Evolutionary conservation across 2,113 vertebrate genomes (phyloP).

Genomic region (Lycaon pictus): DNA sequence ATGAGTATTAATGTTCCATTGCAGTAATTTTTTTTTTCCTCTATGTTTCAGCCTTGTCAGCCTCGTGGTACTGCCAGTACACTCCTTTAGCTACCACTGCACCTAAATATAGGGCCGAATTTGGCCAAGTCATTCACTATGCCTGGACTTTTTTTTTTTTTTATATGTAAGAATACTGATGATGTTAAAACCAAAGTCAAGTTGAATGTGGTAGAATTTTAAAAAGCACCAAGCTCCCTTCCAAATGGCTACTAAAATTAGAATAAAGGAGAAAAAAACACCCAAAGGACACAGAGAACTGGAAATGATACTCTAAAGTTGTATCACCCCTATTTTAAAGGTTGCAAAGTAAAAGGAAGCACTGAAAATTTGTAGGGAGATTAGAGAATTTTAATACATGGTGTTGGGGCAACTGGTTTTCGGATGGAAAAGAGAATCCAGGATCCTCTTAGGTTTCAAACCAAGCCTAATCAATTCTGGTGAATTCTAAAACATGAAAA

Average conservation of each 20-base stretch:
- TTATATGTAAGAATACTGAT: neutral
- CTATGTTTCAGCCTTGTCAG: neutral
- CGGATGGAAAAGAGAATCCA: neutral
- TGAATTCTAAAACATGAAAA: slow-evolving; percentile 12
- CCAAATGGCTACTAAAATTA: slow-evolving; percentile 37
- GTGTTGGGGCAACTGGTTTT: neutral
- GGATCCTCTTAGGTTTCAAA: neutral
- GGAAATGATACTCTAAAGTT: neutral
- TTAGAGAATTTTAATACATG: neutral
- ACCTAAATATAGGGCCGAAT: neutral
- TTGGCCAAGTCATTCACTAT: neutral
- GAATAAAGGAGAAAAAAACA: neutral
- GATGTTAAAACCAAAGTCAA: slow-evolving; percentile 24
- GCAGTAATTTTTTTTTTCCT: neutral
- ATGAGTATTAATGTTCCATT: neutral
- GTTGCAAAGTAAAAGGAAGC: neutral
- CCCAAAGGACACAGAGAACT: neutral
- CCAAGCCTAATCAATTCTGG: neutral
- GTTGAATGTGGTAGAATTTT: slow-evolving; percentile 7
- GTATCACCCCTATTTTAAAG: neutral
- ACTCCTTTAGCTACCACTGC: neutral
- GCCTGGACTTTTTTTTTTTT: neutral
- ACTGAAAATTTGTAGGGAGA: neutral
- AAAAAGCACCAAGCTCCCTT: neutral
- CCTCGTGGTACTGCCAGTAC: neutral